Evolutionary conservation across 2,797 vertebrate genomes (phyloP).

Genomic region (Channallabes apus): DNA sequence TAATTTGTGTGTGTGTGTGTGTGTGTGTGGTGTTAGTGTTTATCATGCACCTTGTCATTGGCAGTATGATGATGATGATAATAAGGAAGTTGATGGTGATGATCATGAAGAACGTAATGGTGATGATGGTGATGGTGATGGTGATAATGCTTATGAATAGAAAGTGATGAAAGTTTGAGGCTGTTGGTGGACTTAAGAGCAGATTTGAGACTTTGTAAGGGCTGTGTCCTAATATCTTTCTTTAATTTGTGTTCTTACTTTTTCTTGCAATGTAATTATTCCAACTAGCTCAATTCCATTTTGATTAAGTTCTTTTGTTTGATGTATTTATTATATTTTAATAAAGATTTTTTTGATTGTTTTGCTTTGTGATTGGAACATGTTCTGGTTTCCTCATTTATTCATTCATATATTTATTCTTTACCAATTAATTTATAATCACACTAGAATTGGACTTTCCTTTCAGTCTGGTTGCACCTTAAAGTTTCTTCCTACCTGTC

Average conservation of each 20-base stretch:
- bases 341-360: slow-evolving; percentile 17
- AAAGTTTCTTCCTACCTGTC: not conserved
- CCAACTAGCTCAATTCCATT: slow-evolving; percentile 20
- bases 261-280: slow-evolving; percentile 22
- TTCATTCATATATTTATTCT: not conserved
- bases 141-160: not conserved
- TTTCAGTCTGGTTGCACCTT: not conserved
- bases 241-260: not conserved
- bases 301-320: not conserved
- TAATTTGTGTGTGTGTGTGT: not conserved
- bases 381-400: not conserved
- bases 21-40: not conserved
- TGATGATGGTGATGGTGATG: not conserved
- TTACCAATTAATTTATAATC: not conserved
- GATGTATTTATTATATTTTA: slow-evolving; percentile 19
- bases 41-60: not conserved
- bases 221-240: not conserved
- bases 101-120: not conserved
- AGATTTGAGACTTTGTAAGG: not conserved
- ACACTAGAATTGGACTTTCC: not conserved
- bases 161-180: not conserved
- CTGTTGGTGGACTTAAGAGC: not conserved
- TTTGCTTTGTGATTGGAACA: not conserved
- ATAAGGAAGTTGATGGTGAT: not conserved
- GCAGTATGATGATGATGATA: not conserved